Percentiles rank a stretch among this genome's conserved stretches.
phyloP scores from a whole-genome alignment of 2,888 invertebrate species.

The Microctonus hyperodae region DNA sequence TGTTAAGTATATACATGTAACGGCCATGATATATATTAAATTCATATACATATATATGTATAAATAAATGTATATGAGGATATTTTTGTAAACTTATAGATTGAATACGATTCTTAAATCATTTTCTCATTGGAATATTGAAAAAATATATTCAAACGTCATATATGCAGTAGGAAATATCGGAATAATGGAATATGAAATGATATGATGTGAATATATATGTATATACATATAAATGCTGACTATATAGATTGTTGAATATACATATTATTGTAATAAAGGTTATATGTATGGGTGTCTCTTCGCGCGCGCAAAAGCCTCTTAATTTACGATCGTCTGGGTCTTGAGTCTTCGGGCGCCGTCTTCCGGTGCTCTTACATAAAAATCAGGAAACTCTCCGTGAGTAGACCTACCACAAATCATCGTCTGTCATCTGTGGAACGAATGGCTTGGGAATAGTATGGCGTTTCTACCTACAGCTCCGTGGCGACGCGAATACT shows the following conservation, averaged over 20 bases:
- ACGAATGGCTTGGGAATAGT: conserved; percentile 52
- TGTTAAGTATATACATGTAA: not conserved
- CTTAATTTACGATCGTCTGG: conserved; percentile 54
- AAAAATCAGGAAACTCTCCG: conserved; percentile 58
- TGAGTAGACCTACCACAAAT: conserved; percentile 53
- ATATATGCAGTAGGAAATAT: not conserved
- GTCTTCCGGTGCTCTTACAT: conserved; percentile 53
- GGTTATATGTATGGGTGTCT: conserved; percentile 35
- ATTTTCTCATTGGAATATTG: too few relatives aligned
- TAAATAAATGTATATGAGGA: too few relatives aligned
- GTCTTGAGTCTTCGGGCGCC: conserved; percentile 44
- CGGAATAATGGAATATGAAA: not conserved
- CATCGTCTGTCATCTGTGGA: conserved; percentile 56
- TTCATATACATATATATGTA: too few relatives aligned
- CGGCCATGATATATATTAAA: too few relatives aligned
- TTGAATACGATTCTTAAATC: not conserved
- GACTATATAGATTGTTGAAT: not conserved
- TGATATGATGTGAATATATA: too few relatives aligned
- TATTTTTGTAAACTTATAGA: not conserved
- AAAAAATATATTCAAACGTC: too few relatives aligned
- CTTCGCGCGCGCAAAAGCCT: conserved; percentile 31
- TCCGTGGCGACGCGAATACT: conserved; percentile 38
- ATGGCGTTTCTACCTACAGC: conserved; percentile 36
- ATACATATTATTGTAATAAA: conserved; percentile 15
- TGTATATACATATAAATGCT: not conserved